Evolutionary conservation across 2,888 invertebrate genomes (phyloP).

Genomic region (Machimus rusticus): DNA sequence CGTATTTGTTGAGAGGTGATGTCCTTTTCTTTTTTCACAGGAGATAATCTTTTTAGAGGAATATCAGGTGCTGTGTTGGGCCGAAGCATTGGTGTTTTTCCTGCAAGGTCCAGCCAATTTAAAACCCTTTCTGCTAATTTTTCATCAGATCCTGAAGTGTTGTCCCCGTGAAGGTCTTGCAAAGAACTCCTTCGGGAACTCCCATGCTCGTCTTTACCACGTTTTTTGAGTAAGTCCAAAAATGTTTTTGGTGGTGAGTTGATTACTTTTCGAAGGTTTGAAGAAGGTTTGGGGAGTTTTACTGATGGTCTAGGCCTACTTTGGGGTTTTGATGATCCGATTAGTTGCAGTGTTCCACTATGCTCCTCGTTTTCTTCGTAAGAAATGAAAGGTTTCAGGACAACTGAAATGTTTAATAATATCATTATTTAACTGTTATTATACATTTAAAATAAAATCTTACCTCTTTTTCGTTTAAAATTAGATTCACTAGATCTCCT

Average conservation of each 20-base stretch:
- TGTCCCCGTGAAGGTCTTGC: conserved; percentile 52
- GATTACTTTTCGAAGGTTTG: conserved; percentile 38
- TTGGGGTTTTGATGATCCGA: conserved; percentile 44
- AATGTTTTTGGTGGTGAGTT: conserved; percentile 50
- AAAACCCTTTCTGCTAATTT: conserved; percentile 75
- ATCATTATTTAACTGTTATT: background rate
- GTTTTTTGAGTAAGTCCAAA: conserved; percentile 48
- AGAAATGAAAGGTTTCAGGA: background rate
- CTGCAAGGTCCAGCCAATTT: conserved; percentile 81
- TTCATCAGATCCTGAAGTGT: conserved; percentile 54
- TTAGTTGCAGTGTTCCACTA: conserved; percentile 30
- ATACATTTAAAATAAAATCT: background rate
- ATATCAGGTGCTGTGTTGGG: conserved; percentile 4
- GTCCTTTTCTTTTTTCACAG: conserved; percentile 53
- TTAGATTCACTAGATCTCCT: background rate
- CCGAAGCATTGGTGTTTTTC: conserved; percentile 61
- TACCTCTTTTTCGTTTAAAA: conserved; percentile 39
- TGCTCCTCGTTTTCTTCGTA: background rate
- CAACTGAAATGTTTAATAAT: background rate
- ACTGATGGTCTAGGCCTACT: background rate
- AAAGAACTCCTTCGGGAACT: conserved; percentile 56
- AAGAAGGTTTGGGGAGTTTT: background rate
- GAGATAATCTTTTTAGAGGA: conserved; percentile 45
- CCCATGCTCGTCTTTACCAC: conserved; percentile 50
- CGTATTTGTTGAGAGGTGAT: background rate